These are phyloP conservation scores for Sclerodermus sp. DNA, from an alignment of 2,888 invertebrate genomes.

Conservation along the genomic window DNA sequence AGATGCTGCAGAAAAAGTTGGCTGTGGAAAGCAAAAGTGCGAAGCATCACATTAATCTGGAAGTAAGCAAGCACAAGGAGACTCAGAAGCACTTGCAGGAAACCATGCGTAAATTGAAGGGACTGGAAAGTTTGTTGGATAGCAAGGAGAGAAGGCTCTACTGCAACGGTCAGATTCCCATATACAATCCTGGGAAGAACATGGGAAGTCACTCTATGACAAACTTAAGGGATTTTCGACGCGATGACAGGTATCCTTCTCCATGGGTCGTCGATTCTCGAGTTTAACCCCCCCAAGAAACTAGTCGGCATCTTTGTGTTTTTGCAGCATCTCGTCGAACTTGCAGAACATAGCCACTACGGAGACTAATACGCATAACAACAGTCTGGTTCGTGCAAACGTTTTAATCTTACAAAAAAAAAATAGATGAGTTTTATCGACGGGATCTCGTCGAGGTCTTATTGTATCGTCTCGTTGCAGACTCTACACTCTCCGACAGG, in stretches of 20 bases:
- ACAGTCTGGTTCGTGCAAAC: constrained; percentile 34
- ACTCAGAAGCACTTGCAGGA: constrained; percentile 69
- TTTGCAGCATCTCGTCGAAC: constrained; percentile 20
- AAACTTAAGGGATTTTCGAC: constrained; percentile 41
- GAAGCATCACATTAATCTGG: constrained; percentile 70
- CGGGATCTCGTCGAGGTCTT: no score
- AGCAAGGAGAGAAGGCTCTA: constrained; percentile 56
- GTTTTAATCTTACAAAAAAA: constrained; percentile 1
- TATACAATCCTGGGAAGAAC: constrained; percentile 19
- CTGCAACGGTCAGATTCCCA: constrained; percentile 38
- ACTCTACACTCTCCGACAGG: no score
- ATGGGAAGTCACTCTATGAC: constrained; percentile 43
- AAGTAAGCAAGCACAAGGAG: constrained; percentile 72
- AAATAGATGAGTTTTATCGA: no score
- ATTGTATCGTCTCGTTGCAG: no score
- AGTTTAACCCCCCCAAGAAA: no score
- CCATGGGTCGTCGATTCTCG: no score
- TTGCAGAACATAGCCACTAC: constrained; percentile 28
- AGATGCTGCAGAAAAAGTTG: constrained; percentile 67
- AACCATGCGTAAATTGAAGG: constrained; percentile 65
- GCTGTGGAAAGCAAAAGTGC: constrained; percentile 75
- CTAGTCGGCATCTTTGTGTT: no score
- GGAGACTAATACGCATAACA: constrained; percentile 22
- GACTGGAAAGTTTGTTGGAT: constrained; percentile 65
- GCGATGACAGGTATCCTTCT: constrained; percentile 30